Percentiles rank a stretch among this genome's conserved stretches.
Conservation (phyloP, 2,888 invertebrate species). For the Tyria jacobaeae region DNA sequence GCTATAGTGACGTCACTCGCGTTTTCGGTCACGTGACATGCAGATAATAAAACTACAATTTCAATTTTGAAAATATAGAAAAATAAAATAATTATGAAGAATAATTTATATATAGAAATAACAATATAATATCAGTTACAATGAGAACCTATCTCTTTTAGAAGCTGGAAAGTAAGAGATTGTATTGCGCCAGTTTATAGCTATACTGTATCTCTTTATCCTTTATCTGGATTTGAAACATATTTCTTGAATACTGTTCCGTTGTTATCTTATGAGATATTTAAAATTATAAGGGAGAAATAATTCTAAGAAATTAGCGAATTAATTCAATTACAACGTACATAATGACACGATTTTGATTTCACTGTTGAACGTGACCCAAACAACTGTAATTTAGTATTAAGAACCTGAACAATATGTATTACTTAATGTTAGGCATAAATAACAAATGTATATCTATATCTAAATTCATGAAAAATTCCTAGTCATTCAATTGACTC, state of each 20-base stretch:
- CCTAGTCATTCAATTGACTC: neutral
- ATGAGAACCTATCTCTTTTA: too few species aligned
- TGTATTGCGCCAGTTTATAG: too few species aligned
- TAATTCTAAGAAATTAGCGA: constrained; percentile 48
- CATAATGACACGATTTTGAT: constrained; percentile 45
- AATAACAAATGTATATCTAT: constrained; percentile 10
- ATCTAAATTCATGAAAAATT: neutral
- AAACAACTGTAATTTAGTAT: constrained; percentile 43
- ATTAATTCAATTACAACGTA: constrained; percentile 43
- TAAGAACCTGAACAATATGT: constrained; percentile 39
- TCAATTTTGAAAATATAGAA: too few species aligned
- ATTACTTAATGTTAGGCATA: constrained; percentile 24
- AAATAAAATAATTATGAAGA: too few species aligned
- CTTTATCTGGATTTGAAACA: too few species aligned
- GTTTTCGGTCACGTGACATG: too few species aligned
- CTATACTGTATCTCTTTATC: too few species aligned
- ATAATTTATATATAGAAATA: too few species aligned
- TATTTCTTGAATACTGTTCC: neutral
- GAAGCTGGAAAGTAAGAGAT: too few species aligned
- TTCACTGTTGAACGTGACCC: constrained; percentile 30
- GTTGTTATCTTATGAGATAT: constrained; percentile 23
- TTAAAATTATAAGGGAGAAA: constrained; percentile 32
- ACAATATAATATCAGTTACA: too few species aligned
- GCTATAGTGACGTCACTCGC: too few species aligned
- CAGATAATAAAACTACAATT: too few species aligned